Evolutionary conservation across 1,140 invertebrate genomes (phyloP).

Genomic region (Potamilus streckersoni): DNA sequence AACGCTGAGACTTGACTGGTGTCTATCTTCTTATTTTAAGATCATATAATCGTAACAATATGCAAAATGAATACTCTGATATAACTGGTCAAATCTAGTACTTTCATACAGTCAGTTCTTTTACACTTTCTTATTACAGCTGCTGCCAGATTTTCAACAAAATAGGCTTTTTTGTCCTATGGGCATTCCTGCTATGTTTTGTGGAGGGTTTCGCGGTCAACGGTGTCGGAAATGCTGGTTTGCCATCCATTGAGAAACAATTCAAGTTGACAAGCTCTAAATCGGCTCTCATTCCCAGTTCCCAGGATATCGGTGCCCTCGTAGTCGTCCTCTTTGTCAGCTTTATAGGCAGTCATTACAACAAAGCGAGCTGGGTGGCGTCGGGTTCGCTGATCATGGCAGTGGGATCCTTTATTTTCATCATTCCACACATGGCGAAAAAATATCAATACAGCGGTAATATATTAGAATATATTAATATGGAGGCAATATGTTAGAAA

Average conservation of each 20-base stretch:
- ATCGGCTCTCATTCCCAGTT: constrained; percentile 37
- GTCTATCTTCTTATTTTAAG: too few species aligned
- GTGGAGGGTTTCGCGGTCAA: constrained; percentile 48
- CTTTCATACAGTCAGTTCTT: too few species aligned
- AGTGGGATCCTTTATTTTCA: constrained; percentile 40
- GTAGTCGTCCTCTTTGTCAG: constrained; percentile 39
- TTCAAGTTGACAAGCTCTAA: constrained; percentile 38
- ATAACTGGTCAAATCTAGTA: too few species aligned
- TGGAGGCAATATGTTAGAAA: neutral
- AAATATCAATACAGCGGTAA: constrained; percentile 36
- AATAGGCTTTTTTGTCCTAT: constrained; percentile 36
- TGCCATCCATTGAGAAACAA: constrained; percentile 42
- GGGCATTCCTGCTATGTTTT: constrained; percentile 40
- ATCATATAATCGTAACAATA: too few species aligned
- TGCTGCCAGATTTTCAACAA: constrained; percentile 38
- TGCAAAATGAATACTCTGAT: too few species aligned
- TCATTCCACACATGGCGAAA: constrained; percentile 39
- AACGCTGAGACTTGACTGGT: too few species aligned
- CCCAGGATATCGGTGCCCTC: constrained; percentile 39
- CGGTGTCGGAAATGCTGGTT: constrained; percentile 41
- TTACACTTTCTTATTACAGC: constrained; percentile 18
- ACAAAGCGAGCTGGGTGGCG: constrained; percentile 37
- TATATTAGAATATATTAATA: constrained; percentile 5
- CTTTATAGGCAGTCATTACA: constrained; percentile 34
- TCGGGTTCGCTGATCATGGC: constrained; percentile 40